A percentile compares a stretch with the other conserved stretches of the same genome.
phyloP scores from a whole-genome alignment of 1,140 invertebrate species.

The Atta colombica region DNA sequence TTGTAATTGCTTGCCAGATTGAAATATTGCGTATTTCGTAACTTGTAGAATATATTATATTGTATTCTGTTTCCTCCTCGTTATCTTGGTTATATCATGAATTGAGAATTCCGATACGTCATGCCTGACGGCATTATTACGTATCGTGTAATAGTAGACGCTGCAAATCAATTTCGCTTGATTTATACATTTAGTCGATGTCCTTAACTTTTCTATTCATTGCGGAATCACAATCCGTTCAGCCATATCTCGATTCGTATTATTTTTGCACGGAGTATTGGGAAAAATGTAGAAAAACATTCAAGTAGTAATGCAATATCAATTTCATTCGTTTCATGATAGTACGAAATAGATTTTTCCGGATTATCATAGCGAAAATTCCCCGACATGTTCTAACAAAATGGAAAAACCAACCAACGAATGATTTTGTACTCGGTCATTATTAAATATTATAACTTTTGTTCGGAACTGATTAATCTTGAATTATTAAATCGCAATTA shows the following conservation, averaged over 20 bases:
- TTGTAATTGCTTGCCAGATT: not conserved
- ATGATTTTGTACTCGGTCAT: slow-evolving; percentile 27
- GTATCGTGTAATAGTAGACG: slow-evolving; percentile 21
- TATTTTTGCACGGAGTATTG: not conserved
- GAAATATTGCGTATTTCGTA: not conserved
- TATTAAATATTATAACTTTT: slow-evolving; percentile 11
- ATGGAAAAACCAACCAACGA: not conserved
- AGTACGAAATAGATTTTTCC: not conserved
- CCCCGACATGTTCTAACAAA: not conserved
- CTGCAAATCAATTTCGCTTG: slow-evolving; percentile 49
- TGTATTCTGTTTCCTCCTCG: slow-evolving; percentile 27
- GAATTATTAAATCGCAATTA: slow-evolving; percentile 15
- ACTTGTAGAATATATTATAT: slow-evolving; percentile 35
- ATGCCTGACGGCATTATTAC: slow-evolving; percentile 33
- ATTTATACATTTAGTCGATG: slow-evolving; percentile 43
- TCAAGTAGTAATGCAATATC: not conserved
- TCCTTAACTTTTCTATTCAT: slow-evolving; percentile 15
- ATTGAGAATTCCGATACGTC: slow-evolving; percentile 50
- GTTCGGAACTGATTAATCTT: slow-evolving; percentile 8
- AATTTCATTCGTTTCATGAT: slow-evolving; percentile 19
- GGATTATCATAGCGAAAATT: not conserved
- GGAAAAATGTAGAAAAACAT: slow-evolving; percentile 11
- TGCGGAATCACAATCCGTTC: not conserved
- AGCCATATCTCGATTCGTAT: not conserved
- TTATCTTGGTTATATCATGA: slow-evolving; percentile 56